Percentiles rank a stretch among this genome's conserved stretches.
Evolutionary conservation across 2,113 vertebrate genomes (phyloP).

Genomic region (Cryptotis parvus): DNA sequence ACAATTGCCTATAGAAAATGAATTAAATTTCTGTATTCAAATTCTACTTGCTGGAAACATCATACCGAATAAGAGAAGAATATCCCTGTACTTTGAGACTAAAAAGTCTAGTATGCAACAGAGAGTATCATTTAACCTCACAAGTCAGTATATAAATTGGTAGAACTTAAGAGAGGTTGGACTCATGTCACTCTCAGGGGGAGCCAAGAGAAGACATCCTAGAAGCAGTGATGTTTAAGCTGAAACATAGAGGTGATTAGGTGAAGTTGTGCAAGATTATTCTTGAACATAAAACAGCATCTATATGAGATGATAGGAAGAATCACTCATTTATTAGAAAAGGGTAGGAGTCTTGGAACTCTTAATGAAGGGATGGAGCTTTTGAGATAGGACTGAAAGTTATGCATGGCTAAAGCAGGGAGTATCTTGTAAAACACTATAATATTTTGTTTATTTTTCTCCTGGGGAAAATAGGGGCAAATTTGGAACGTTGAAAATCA

Average conservation of each 20-base stretch:
- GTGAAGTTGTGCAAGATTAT: neutral
- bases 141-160: neutral
- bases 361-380: rapidly evolving
- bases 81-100: neutral
- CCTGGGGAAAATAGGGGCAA: neutral
- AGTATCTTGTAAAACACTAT: neutral
- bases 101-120: neutral
- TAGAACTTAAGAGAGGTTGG: neutral
- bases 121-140: neutral
- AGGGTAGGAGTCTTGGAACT: neutral
- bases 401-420: neutral
- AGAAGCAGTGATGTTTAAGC: neutral
- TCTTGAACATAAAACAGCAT: neutral
- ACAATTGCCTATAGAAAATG: neutral
- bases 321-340: neutral
- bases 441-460: neutral
- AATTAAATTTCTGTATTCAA: neutral
- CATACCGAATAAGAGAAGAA: neutral
- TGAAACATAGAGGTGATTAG: neutral
- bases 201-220: neutral
- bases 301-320: neutral
- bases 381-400: neutral
- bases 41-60: neutral
- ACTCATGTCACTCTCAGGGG: no score
- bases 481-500: neutral